These are phyloP conservation scores for Lissonota sp. DNA, from an alignment of 2,888 invertebrate species.

Conservation along the genomic window DNA sequence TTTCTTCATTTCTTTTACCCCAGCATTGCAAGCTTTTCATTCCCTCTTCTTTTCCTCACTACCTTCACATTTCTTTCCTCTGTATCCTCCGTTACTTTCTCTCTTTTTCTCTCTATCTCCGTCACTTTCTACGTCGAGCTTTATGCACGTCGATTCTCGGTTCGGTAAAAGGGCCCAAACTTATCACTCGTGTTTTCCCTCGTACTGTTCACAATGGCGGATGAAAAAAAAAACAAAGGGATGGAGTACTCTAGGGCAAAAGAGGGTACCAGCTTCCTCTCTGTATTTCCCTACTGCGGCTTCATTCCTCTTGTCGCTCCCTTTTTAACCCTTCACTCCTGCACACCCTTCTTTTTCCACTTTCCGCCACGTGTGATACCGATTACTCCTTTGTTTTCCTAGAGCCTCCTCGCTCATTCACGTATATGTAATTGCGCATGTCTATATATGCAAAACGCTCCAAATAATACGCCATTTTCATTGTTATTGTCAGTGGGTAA, in stretches of 20 bases:
- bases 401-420: constrained; percentile 1
- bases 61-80: neutral
- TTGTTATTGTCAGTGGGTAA: constrained; percentile 12
- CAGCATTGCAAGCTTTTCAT: constrained; percentile 41
- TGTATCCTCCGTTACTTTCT: constrained; percentile 13
- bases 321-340: constrained; percentile 38
- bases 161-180: constrained; percentile 29
- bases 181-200: constrained; percentile 36
- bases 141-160: constrained; percentile 33
- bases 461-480: too few relatives aligned
- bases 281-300: constrained; percentile 5
- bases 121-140: constrained; percentile 45
- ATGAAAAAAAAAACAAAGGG: constrained; percentile 23
- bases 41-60: constrained; percentile 22
- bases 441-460: neutral
- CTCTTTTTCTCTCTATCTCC: constrained; percentile 3
- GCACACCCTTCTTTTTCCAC: constrained; percentile 19
- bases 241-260: neutral
- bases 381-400: constrained; percentile 23
- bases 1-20: constrained; percentile 43
- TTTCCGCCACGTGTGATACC: constrained; percentile 37
- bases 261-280: neutral
- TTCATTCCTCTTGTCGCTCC: constrained; percentile 27
- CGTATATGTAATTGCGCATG: neutral
- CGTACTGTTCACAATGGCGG: constrained; percentile 13